These are phyloP conservation scores for Heteromurus nitidus DNA, from an alignment of 2,888 invertebrate genomes.

Conservation along the genomic window DNA sequence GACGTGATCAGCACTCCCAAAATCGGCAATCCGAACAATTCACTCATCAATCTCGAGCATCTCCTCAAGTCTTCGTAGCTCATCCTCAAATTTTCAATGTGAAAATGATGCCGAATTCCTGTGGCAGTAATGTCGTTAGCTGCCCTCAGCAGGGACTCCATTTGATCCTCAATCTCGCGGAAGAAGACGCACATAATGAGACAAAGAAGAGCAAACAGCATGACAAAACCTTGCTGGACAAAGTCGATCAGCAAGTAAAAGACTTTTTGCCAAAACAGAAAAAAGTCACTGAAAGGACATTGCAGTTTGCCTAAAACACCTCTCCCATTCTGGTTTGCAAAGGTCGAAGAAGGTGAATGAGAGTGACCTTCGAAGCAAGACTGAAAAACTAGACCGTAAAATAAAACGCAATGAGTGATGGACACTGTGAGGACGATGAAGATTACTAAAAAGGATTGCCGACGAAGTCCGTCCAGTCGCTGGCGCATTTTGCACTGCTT, in stretches of 20 bases:
- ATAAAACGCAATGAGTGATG: slow-evolving; percentile 15
- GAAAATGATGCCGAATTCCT: not conserved
- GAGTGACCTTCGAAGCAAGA: slow-evolving; percentile 20
- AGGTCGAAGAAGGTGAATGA: not conserved
- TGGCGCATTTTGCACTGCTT: slow-evolving; percentile 2
- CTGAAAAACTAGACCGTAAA: slow-evolving; percentile 30
- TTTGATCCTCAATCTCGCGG: slow-evolving; percentile 40
- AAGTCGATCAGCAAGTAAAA: slow-evolving; percentile 51
- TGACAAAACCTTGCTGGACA: slow-evolving; percentile 37
- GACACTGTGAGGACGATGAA: slow-evolving; percentile 15
- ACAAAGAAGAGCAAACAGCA: slow-evolving; percentile 50
- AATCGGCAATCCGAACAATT: slow-evolving; percentile 43
- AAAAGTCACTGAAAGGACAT: slow-evolving; percentile 33
- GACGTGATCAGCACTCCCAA: slow-evolving; percentile 39
- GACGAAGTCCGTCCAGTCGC: not conserved
- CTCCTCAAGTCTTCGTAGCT: slow-evolving; percentile 44
- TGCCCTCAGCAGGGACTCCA: slow-evolving; percentile 19
- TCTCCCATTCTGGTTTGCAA: not conserved
- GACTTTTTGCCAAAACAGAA: slow-evolving; percentile 39
- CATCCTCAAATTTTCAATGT: slow-evolving; percentile 45
- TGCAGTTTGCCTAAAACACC: slow-evolving; percentile 50
- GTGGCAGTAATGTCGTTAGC: not conserved
- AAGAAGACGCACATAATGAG: slow-evolving; percentile 43
- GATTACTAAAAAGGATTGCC: not conserved
- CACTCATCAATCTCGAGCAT: slow-evolving; percentile 40